Evolutionary conservation across 2,797 vertebrate genomes (phyloP), one percentile per base, ranked within the genome.

Genomic region (Sebastes steindachneri): DNA sequence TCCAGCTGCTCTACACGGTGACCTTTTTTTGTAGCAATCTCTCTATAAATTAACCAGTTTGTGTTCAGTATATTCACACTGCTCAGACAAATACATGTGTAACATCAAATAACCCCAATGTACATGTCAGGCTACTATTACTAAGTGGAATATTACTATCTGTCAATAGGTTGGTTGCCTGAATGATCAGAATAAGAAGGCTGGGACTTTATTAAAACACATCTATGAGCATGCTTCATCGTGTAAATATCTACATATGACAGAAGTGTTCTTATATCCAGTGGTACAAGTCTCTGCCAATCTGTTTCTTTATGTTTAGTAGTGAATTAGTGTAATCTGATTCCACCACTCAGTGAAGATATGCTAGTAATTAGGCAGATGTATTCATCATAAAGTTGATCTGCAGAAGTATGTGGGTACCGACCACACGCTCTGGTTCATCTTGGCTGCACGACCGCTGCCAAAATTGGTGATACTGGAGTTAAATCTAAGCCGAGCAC

Each of bases 401-500:
- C 68, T 77, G 35, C n/a, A 80, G 41, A 78, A 28, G 4, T 12
- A 59, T 6, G 4, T 37, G 62, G 48, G 26, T 33, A 35, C 7
- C 62, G 6, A 14, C 9, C 35, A 11, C 51, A 66, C 9, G 17
- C n/a, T 25, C 45, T 23, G 3, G 21, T 71, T 77, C 67, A 68
- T 31, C 51, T 57, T 55, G 35, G 79, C 73, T 60, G 54, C 28
- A 68, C 3, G 2, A 45, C 68, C 14, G 26, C 45, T 54, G 82
- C 65, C 59, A 77, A 62, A 83, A 66, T 80, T 48, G 51, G 54
- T 51, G 71, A 64, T 63, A 28, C 8, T 73, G 58, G 57, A 75
- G 82, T 75, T 79, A 68, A 80, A 83, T 74, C 67, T 58, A 71
- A 82, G 59, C 72, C 33, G 64, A 81, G 70, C 57, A 17, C 57